Conservation (phyloP, 2,888 invertebrate species). For the Miltochrista miniata region DNA sequence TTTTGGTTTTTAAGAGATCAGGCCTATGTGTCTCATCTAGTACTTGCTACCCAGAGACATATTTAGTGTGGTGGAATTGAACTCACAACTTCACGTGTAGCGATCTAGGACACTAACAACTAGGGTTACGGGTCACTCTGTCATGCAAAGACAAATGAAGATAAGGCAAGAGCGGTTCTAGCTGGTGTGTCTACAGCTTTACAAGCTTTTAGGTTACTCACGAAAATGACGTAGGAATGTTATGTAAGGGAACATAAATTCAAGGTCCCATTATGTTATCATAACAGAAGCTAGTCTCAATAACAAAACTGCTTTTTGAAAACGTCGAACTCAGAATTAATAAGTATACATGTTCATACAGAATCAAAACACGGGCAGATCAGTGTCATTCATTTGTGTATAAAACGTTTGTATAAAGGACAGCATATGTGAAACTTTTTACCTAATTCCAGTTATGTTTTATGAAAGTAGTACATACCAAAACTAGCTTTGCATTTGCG, state of each 20-base stretch:
- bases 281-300: slow-evolving; percentile 11
- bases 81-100: background rate
- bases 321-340: slow-evolving; percentile 6
- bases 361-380: slow-evolving; percentile 29
- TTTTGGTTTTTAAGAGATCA: too few relatives aligned
- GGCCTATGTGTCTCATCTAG: too few relatives aligned
- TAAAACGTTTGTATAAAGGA: slow-evolving; percentile 1
- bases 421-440: background rate
- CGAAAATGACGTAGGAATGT: slow-evolving; percentile 69
- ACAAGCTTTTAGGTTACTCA: slow-evolving; percentile 64
- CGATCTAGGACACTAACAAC: background rate
- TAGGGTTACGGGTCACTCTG: too few relatives aligned
- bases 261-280: slow-evolving; percentile 41
- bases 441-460: background rate
- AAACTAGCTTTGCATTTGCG: slow-evolving; percentile 67
- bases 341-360: slow-evolving; percentile 14
- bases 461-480: slow-evolving; percentile 55
- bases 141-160: too few relatives aligned
- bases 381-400: background rate
- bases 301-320: slow-evolving; percentile 1
- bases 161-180: too few relatives aligned
- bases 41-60: too few relatives aligned
- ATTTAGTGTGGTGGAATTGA: background rate
- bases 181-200: slow-evolving; percentile 36
- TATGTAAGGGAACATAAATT: slow-evolving; percentile 74